These are phyloP conservation scores for Halcyon badia DNA, from an alignment of 2,797 vertebrate genomes.

Conservation along the genomic window DNA sequence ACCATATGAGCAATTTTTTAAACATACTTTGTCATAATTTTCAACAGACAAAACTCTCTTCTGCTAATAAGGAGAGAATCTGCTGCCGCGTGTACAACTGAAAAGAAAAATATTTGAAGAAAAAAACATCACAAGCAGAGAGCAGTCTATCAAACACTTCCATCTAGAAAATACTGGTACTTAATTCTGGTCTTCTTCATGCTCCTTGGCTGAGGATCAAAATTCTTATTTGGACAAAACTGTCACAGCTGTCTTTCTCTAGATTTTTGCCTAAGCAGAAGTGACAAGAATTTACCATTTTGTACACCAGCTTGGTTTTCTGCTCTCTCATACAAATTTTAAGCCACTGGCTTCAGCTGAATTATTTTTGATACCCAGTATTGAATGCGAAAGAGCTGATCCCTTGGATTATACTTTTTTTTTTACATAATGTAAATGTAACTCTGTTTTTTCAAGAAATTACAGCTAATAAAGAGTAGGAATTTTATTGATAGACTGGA, in stretches of 20 bases:
- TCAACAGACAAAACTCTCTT: slow-evolving; percentile 1
- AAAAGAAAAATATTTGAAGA: slow-evolving; percentile 24
- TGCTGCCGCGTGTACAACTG: background rate
- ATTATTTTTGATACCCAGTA: slow-evolving; percentile 61
- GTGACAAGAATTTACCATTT: slow-evolving; percentile 53
- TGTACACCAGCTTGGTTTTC: slow-evolving; percentile 58
- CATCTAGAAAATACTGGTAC: slow-evolving; percentile 54
- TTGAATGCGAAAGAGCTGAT: slow-evolving; percentile 54
- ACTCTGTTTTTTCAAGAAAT: slow-evolving; percentile 60
- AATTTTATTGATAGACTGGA: slow-evolving; percentile 35
- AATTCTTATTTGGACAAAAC: slow-evolving; percentile 67
- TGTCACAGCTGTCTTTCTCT: slow-evolving; percentile 61
- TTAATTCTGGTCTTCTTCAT: slow-evolving; percentile 69
- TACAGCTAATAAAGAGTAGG: slow-evolving; percentile 51
- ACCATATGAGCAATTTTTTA: background rate
- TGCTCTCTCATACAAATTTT: slow-evolving; percentile 51
- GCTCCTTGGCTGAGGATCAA: slow-evolving; percentile 67
- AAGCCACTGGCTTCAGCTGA: slow-evolving; percentile 62
- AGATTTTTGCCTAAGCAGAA: slow-evolving; percentile 64
- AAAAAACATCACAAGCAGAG: background rate
- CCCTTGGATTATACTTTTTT: slow-evolving; percentile 52
- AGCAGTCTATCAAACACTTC: slow-evolving; percentile 38
- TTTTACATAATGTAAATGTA: slow-evolving; percentile 53
- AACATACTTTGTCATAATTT: slow-evolving; percentile 1
- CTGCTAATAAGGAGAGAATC: slow-evolving; percentile 5